Evolutionary conservation across 2,888 invertebrate species (phyloP).

Genomic region (Eumacrocentrus americanus): DNA sequence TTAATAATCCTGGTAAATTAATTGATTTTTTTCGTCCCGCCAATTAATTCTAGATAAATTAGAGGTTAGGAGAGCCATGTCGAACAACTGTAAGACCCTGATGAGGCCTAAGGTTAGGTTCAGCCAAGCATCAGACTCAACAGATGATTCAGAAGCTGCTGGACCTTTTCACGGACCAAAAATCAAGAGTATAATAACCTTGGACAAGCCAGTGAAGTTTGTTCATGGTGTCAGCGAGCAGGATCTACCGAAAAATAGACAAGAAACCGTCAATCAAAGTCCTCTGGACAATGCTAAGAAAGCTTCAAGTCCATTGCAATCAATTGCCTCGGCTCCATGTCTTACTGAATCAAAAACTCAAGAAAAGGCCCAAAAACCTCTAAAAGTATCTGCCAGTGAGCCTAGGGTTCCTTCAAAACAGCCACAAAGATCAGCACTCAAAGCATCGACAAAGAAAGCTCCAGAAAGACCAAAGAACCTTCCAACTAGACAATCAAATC

Average conservation of each 20-base stretch:
- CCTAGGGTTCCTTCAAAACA: not conserved
- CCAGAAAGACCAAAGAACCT: not conserved
- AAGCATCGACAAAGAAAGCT: not conserved
- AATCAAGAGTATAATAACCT: conserved; percentile 39
- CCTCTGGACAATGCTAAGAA: not conserved
- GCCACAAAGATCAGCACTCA: not conserved
- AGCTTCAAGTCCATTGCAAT: not conserved
- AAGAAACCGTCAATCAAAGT: not conserved
- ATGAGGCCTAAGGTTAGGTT: conserved; percentile 48
- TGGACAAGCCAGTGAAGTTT: conserved; percentile 42
- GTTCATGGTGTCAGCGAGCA: not conserved
- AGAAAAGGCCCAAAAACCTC: not conserved
- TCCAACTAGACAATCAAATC: not conserved
- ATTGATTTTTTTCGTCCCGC: too few species aligned
- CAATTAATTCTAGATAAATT: too few species aligned
- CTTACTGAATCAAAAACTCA: not conserved
- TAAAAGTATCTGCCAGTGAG: not conserved
- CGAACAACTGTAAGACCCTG: not conserved
- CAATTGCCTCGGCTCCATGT: not conserved
- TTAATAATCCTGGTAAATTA: too few species aligned
- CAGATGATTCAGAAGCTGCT: conserved; percentile 11
- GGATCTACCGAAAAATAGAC: not conserved
- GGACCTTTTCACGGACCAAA: conserved; percentile 30
- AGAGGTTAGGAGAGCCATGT: too few species aligned
- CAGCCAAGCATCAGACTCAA: conserved; percentile 30